Evolutionary conservation across 2,113 vertebrate genomes (phyloP), one percentile per base, ranked within the genome.

Genomic region (Neogobius melanostomus): DNA sequence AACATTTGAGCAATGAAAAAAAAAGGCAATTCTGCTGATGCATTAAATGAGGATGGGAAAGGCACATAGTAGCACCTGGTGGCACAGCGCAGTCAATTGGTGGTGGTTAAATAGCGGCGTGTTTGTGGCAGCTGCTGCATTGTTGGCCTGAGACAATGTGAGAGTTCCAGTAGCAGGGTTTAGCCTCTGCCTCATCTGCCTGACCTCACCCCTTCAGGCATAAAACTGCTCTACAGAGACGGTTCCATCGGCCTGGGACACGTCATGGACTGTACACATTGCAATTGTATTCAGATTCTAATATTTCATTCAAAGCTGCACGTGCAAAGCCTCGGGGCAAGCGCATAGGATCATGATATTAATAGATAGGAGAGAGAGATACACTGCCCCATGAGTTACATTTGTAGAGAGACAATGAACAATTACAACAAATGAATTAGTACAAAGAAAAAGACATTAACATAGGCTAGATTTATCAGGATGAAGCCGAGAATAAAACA

Each of bases 81-180:
- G 85, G 85, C 80, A 84, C 72, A 83, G 82, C 81, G 28, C 28
- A 42, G 83, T 90, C 90, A 88, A 87, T 89, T 81, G 86, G 87
- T 83, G 86, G 74, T 75, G 85, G 87, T 90, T 90, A 90, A 90
- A 92, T 81, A 88, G 85, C 79, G 80, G 73, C 74, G 78, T 89
- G 89, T 88, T 88, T 87, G 86, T 86, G 84, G 88, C 89, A 89
- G 89, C 91, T 90, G 87, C 85, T 85, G 89, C 88, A 87, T 92
- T 92, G 87, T 90, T 88, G 84, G 79, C 83, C 81, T 89, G 82
- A 86, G 87, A 90, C 89, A 92, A 91, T 90, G 84, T 91, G 90
- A 90, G 84, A 83, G 87, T 91, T 90, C 87, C 84, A 91, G 90
- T 81, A 89, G 74, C 82, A 85, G 73, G 47, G 70, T 76, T 84